phyloP scores from a whole-genome alignment of 2,888 invertebrate species.

The Cerastis leucographa region DNA sequence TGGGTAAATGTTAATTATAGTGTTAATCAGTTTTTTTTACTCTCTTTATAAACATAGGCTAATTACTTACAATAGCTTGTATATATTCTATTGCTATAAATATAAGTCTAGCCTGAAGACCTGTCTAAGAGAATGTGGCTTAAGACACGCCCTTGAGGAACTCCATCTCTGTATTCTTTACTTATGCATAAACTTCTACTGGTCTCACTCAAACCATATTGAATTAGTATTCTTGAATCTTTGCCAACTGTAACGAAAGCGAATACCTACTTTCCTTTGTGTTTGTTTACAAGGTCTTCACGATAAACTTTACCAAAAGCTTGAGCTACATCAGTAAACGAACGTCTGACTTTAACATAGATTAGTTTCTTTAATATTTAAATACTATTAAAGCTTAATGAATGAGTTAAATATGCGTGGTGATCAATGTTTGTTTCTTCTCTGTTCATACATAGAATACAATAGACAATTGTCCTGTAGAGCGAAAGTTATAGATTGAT shows the following conservation, averaged over 20 bases:
- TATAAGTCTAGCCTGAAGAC: too few relatives aligned
- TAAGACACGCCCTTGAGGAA: constrained; percentile 26
- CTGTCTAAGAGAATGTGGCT: background rate
- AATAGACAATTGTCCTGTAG: background rate
- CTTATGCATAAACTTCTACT: background rate
- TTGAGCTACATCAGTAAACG: background rate
- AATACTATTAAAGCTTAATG: background rate
- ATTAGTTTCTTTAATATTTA: too few relatives aligned
- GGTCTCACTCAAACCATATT: background rate
- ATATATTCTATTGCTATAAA: background rate
- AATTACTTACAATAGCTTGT: background rate
- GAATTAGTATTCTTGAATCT: constrained; percentile 20
- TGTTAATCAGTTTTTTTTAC: background rate
- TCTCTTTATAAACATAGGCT: background rate
- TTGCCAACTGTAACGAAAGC: constrained; percentile 15
- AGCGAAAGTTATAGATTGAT: background rate
- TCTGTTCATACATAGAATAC: too few relatives aligned
- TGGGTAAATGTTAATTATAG: too few relatives aligned
- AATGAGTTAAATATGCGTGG: background rate
- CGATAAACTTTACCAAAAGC: constrained; percentile 11
- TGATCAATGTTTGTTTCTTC: background rate
- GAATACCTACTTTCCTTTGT: constrained; percentile 3
- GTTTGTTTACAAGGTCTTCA: constrained; percentile 34
- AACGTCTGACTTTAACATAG: background rate
- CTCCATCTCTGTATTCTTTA: constrained; percentile 16